Evolutionary conservation across 2,797 vertebrate genomes (phyloP).

Genomic region (Acipenser ruthenus): DNA sequence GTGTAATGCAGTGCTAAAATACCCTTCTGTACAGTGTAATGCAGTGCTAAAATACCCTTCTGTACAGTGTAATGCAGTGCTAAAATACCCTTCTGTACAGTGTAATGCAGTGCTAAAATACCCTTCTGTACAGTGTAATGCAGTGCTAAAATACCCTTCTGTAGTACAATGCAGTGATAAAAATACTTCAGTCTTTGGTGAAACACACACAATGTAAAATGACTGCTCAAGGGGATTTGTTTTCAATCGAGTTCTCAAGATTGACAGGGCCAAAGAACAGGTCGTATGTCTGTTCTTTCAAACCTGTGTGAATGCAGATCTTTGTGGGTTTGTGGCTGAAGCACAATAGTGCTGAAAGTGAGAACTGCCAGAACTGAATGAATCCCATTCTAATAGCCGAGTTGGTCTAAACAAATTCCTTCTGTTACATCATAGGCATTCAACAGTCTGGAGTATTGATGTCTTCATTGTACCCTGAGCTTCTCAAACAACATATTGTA

Average conservation of each 20-base stretch:
- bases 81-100: too few relatives aligned
- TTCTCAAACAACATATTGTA: too few relatives aligned
- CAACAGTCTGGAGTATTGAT: neutral
- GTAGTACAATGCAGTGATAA: too few relatives aligned
- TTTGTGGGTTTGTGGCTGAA: neutral
- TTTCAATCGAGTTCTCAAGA: slow-evolving; percentile 13
- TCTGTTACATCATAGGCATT: neutral
- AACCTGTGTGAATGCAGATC: slow-evolving; percentile 13
- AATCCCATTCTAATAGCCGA: neutral
- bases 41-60: too few relatives aligned
- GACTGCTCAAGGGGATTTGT: slow-evolving; percentile 18
- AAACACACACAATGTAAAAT: neutral
- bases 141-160: too few relatives aligned
- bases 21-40: too few relatives aligned
- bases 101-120: too few relatives aligned
- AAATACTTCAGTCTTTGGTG: too few relatives aligned
- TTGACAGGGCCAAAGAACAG: slow-evolving; percentile 18
- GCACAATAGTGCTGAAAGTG: neutral
- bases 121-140: too few relatives aligned
- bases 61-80: too few relatives aligned
- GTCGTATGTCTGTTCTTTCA: slow-evolving; percentile 26
- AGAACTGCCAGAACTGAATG: neutral
- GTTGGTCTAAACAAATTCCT: neutral
- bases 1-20: too few relatives aligned
- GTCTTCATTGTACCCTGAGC: neutral